Evolutionary conservation across 2,888 invertebrate genomes (phyloP), one percentile per base, ranked within the genome.

Genomic region (Hyposoter dolosus): DNA sequence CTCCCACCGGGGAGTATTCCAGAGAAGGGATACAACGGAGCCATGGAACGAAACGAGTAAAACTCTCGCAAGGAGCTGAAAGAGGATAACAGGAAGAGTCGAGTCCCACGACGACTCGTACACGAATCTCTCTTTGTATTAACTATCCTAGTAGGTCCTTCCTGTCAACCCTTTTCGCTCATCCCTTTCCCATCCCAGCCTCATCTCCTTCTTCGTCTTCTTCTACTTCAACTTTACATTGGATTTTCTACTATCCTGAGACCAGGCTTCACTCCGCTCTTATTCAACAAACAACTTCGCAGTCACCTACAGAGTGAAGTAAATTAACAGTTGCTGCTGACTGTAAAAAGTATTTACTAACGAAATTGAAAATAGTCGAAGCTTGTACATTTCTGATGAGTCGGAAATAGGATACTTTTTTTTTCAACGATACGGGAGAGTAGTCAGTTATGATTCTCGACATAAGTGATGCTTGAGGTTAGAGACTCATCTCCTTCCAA

Each of bases 101-200:
- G 80, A 83, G 83, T 88, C 87, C 85, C 86, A 83, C 81, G 90
- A 89, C 90, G 89, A 89, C 90, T 90, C 90, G 90, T 91, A 90
- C 91, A 91, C 91, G 91, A 91, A 91, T 91, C 91, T 91, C 92
- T 91, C 92, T 92, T 93, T 92, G 91, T 93, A 92, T 92, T 91
- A 93, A 92, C 92, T 93, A 93, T 93, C 92, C 87, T 88, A 88
- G 88, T 86, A 87, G 87, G 84, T 89, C 87, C 89, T 88, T 89
- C 87, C 88, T 89, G 88, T 88, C 88, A 88, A 89, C 88, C 88
- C 88, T 89, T 89, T 85, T 84, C 88, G 89, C 90, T 88, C 89
- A 87, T 88, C 84, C 88, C 81, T 74, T 80, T 82, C 71, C 75
- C 86, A 76, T 87, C 82, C 69, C 77, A 28, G 53, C 56, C 28